Base-by-base conservation (phyloP, 1,140 invertebrate species). In the Forficula auricularia region DNA sequence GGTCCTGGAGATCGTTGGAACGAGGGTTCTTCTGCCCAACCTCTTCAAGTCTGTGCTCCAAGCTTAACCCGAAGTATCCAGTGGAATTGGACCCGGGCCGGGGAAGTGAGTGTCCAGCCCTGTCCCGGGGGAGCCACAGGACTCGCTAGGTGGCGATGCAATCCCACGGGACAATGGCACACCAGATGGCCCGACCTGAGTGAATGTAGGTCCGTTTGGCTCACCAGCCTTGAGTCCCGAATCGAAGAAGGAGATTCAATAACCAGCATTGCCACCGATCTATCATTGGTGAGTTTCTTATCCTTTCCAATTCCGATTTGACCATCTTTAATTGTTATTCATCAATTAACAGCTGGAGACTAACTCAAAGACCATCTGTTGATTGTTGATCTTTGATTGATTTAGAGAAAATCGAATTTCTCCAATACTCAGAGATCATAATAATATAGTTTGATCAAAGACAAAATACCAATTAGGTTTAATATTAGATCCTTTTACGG, bases 111-210 rank as follows among this genome's bases (percentile, higher is more conserved):
- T 6, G 75, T 84, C 0, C 85, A 89, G 52, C 79, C 81, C 3
- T 92, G 88, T 66, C 88, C 88, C 0, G 83, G 75, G 12, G 87
- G 87, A 10, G 82, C 85, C 2, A 82, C 80, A 15, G 87, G 87
- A 30, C 65, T 84, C 33, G 84, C 85, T 0, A 70, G 78, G 43
- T 89, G 84, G 81, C 72, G 75, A 53, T 89, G 79, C 52, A 27
- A 27, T 10, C 22, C 22, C 4, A 27, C 22, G 4, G 48, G 48
- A 54, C 16, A 15, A 14, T 15, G 35, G 13, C 35, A 27, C 10
- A 27, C 22, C 10, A 4, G 22, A 6, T 27, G 22, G 22, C 87
- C 88, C 6, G 86, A 94, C 61, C 64, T 94, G 12, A 87, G 84
- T 52, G 83, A 90, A 55, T 96, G 90, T 58, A 73, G 85, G 9